Evolutionary conservation across 2,888 invertebrate species (phyloP).

Genomic region (Torymus aiolomorphi): DNA sequence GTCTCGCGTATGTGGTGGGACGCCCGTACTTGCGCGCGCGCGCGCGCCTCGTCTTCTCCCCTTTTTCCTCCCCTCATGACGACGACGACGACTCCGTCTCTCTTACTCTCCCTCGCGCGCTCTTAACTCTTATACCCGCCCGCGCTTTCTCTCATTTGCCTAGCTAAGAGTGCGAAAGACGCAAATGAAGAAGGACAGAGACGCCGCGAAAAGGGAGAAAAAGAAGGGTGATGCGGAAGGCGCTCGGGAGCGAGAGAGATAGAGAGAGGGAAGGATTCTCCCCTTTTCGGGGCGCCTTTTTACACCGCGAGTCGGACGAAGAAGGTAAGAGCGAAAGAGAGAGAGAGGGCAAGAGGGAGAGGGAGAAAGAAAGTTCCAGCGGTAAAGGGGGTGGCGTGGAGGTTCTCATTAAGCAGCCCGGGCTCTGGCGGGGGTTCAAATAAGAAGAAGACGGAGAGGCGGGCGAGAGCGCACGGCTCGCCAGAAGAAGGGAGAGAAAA

Average conservation of each 20-base stretch:
- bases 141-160: slow-evolving; percentile 56
- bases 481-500: slow-evolving; percentile 67
- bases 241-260: slow-evolving; percentile 46
- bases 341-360: slow-evolving; percentile 46
- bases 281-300: slow-evolving; percentile 47
- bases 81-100: neutral
- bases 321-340: slow-evolving; percentile 53
- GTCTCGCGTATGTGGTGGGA: slow-evolving; percentile 72
- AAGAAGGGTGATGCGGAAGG: slow-evolving; percentile 36
- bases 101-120: slow-evolving; percentile 14
- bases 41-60: slow-evolving; percentile 1
- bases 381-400: slow-evolving; percentile 51
- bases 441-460: slow-evolving; percentile 72
- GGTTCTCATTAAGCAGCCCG: slow-evolving; percentile 75
- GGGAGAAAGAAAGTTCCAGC: slow-evolving; percentile 56
- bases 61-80: neutral
- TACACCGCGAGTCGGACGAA: slow-evolving; percentile 51
- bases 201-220: slow-evolving; percentile 19
- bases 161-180: slow-evolving; percentile 55
- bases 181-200: slow-evolving; percentile 57
- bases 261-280: slow-evolving; percentile 22
- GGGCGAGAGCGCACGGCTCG: slow-evolving; percentile 30
- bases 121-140: slow-evolving; percentile 44
- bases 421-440: slow-evolving; percentile 71
- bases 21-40: slow-evolving; percentile 61